phyloP scores from a whole-genome alignment of 2,113 vertebrate genomes.

The Alaudala cheleensis region DNA sequence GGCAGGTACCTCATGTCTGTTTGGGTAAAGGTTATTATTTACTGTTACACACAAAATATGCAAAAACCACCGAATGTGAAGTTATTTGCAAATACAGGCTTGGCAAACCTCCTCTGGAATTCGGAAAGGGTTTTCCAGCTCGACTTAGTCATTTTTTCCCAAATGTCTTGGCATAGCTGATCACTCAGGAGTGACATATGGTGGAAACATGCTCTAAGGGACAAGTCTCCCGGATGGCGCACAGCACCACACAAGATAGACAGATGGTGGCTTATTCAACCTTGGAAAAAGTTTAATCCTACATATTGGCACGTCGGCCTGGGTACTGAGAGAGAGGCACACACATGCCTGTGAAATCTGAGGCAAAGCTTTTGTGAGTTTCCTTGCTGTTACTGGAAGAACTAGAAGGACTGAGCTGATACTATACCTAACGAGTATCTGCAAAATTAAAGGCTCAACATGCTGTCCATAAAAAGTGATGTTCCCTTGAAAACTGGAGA shows the following conservation, averaged over 20 bases:
- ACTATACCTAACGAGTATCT: background rate
- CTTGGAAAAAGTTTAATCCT: slow-evolving; percentile 78
- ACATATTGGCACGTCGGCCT: slow-evolving; percentile 49
- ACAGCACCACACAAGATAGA: slow-evolving; percentile 75
- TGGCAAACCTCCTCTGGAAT: slow-evolving; percentile 60
- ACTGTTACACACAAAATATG: background rate
- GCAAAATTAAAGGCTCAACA: background rate
- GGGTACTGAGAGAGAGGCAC: slow-evolving; percentile 27
- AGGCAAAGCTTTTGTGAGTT: slow-evolving; percentile 48
- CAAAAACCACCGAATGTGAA: background rate
- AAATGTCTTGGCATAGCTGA: slow-evolving; percentile 67
- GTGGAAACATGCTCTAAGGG: slow-evolving; percentile 79
- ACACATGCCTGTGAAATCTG: slow-evolving; percentile 39
- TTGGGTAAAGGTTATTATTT: background rate
- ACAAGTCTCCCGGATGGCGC: slow-evolving; percentile 77
- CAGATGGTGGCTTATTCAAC: slow-evolving; percentile 86
- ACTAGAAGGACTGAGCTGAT: background rate
- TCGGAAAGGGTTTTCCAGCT: slow-evolving; percentile 65
- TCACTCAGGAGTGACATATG: slow-evolving; percentile 81
- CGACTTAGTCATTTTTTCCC: slow-evolving; percentile 58
- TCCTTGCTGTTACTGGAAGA: slow-evolving; percentile 2
- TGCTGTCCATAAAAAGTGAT: background rate
- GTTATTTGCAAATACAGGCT: slow-evolving; percentile 52
- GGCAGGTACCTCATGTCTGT: background rate
- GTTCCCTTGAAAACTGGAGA: background rate